These are phyloP conservation scores for Cirrhinus molitorella DNA, from an alignment of 2,797 vertebrate genomes.

Conservation along the genomic window DNA sequence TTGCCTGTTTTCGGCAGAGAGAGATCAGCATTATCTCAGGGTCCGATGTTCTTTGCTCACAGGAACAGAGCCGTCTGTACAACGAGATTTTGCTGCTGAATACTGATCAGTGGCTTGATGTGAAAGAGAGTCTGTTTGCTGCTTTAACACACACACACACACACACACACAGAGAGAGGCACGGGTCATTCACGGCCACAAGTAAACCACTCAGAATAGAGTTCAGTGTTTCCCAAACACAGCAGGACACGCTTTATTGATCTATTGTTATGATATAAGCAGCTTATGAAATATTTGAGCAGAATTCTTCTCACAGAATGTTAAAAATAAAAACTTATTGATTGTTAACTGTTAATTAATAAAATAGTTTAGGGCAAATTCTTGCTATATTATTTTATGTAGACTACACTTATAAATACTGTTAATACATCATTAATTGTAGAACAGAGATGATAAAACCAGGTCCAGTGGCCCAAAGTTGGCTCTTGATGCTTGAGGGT, in stretches of 20 bases:
- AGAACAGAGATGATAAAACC: not conserved
- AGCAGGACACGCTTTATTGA: not conserved
- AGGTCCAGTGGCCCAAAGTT: not conserved
- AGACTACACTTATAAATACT: not conserved
- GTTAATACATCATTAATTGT: not conserved
- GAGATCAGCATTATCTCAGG: not conserved
- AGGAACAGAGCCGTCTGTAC: not conserved
- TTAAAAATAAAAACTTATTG: not conserved
- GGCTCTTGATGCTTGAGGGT: not conserved
- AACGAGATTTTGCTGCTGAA: not conserved
- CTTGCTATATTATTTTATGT: not conserved
- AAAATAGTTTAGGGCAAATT: not conserved
- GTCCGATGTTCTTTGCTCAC: not conserved
- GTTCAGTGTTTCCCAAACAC: not conserved
- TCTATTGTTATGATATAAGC: not conserved
- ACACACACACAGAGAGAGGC: not conserved
- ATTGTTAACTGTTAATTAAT: not conserved
- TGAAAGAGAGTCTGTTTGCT: conserved; percentile 2
- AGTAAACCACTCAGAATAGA: not conserved
- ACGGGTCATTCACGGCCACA: not conserved
- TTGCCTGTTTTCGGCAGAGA: not conserved
- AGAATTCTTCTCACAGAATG: not conserved
- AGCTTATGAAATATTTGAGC: not conserved
- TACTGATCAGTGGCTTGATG: not conserved
- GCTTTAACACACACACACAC: not conserved